Conservation (phyloP, 2,888 invertebrate genomes). For the Augiades crinisus region DNA sequence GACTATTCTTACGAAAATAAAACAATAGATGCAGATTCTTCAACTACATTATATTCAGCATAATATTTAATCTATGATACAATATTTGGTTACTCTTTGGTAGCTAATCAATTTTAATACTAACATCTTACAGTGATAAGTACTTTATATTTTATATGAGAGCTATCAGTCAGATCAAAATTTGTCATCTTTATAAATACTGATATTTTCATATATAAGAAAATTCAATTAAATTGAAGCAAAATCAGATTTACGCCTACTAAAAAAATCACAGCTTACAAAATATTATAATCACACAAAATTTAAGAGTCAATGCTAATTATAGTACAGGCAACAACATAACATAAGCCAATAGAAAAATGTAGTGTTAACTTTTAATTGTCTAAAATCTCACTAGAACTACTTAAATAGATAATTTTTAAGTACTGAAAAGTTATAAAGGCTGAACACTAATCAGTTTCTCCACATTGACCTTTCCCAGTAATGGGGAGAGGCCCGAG, state of each 20-base stretch:
- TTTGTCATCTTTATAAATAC: conserved; percentile 6
- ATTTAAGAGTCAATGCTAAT: neutral
- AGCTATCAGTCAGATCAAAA: conserved; percentile 15
- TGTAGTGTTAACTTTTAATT: too few species aligned
- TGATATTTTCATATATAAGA: conserved; percentile 2
- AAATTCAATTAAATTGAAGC: neutral
- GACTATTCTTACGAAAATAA: neutral
- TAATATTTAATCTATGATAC: conserved; percentile 20
- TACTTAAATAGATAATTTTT: too few species aligned
- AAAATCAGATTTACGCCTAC: neutral
- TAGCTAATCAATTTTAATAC: conserved; percentile 4
- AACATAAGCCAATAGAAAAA: conserved; percentile 21
- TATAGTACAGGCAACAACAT: neutral
- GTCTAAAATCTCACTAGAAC: too few species aligned
- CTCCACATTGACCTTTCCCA: too few species aligned
- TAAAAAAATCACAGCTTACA: conserved; percentile 1
- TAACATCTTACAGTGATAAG: neutral
- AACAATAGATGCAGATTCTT: neutral
- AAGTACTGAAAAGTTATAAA: too few species aligned
- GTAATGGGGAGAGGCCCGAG: too few species aligned
- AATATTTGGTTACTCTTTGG: conserved; percentile 26
- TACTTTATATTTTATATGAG: neutral
- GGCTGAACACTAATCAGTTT: too few species aligned
- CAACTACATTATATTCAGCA: conserved; percentile 20
- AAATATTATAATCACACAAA: neutral